These are phyloP conservation scores for Sigmodon hispidus DNA, from an alignment of 2,113 vertebrate genomes.

Conservation along the genomic window DNA sequence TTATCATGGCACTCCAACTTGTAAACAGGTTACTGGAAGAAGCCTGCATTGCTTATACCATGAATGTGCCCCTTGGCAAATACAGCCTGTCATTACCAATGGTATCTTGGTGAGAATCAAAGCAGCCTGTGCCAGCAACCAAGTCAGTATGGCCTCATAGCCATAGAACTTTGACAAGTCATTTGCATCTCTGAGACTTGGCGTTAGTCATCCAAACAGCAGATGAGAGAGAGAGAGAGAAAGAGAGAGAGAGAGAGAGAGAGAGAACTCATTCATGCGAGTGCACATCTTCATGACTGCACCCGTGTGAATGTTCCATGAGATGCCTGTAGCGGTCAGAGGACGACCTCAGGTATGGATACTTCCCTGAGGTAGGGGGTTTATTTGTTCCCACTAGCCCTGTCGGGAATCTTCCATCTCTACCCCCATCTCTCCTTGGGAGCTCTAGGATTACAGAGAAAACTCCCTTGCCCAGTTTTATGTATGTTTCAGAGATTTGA, in stretches of 20 bases:
- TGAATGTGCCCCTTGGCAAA: slow-evolving; percentile 43
- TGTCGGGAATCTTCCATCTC: background rate
- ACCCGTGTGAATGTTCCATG: background rate
- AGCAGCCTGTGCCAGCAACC: background rate
- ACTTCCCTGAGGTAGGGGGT: background rate
- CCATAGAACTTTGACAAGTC: background rate
- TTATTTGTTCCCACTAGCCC: background rate
- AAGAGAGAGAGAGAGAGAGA: no score
- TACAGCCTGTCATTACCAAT: slow-evolving; percentile 11
- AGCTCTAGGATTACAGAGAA: background rate
- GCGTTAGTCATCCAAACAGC: slow-evolving; percentile 15
- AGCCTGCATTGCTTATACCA: background rate
- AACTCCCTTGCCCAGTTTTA: background rate
- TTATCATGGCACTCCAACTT: slow-evolving; percentile 16
- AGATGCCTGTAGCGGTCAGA: background rate
- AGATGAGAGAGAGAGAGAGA: no score
- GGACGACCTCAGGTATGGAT: background rate
- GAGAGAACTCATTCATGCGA: no score
- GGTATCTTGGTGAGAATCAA: background rate
- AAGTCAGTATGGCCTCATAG: background rate
- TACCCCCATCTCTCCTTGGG: background rate
- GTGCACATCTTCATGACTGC: background rate
- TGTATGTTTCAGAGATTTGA: background rate
- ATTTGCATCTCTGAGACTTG: background rate
- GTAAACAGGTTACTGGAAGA: slow-evolving; percentile 66